Evolutionary conservation across 2,113 vertebrate species (phyloP), one percentile per base, ranked within the genome.

Genomic region (Malaclemys terrapin): DNA sequence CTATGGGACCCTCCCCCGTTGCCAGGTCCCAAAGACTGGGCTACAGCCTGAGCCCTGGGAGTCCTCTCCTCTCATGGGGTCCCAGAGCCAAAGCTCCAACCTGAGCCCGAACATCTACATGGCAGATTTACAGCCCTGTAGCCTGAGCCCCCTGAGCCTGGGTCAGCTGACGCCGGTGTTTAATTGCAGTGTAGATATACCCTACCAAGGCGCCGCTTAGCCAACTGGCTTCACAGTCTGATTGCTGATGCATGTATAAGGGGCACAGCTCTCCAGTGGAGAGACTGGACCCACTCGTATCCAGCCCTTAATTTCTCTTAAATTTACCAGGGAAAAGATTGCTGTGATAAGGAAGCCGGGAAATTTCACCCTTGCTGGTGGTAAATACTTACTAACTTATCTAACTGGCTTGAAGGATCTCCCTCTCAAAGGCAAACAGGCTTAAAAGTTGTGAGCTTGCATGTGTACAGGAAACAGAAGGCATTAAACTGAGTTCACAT

Each of bases 361-460:
- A 47, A 22, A 12, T 12, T 24, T 45, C 38, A 62, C 38, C 88
- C 62, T 91, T 91, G 20, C 25, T 76, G 90, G 75, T 65, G 59
- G 86, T 82, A 93, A 94, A 90, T 80, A 90, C 93, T 83, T 75
- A 87, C 88, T 76, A 95, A 87, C 93, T 96, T 81, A 85, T 91
- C 49, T 62, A 35, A n/a, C 87, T 91, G 52, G 69, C 50, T 89
- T 87, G 80, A 54, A 93, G 89, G 14, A 31, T 91, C 94, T 53
- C 84, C 69, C 59, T 93, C 47, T 69, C 91, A 87, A 85, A 92
- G 53, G 80, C 90, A 94, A 16, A 92, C 38, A 81, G 29, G 27
- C 82, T 93, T 69, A 53, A 87, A 72, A 91, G 25, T 47, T 25
- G 12, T 47, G 75, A 78, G 47, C 47, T 95, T 94, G 50, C 69